A percentile compares a stretch with the other conserved stretches of the same genome.
Conservation (phyloP, 2,888 invertebrate genomes). For the Laspeyria flexula region DNA sequence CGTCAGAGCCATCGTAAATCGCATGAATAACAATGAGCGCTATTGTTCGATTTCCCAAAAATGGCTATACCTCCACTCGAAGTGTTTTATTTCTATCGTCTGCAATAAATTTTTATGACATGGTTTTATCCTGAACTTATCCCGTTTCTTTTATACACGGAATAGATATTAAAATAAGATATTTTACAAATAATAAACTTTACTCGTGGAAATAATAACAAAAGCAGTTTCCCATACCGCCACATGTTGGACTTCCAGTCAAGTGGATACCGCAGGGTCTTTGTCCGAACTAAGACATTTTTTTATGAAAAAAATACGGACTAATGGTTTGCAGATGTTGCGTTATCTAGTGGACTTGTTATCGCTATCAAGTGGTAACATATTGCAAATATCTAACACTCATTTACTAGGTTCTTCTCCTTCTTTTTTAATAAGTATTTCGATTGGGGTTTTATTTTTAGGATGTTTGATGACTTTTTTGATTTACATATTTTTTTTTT, state of each 20-base stretch:
- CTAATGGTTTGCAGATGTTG: conserved; percentile 51
- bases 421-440: too few species aligned
- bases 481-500: too few species aligned
- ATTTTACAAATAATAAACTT: neutral
- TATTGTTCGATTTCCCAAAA: conserved; percentile 52
- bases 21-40: conserved; percentile 50
- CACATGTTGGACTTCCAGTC: conserved; percentile 65
- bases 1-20: conserved; percentile 36
- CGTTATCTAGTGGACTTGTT: conserved; percentile 12
- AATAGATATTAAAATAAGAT: neutral
- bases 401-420: neutral
- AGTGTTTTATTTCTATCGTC: conserved; percentile 18
- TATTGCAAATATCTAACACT: conserved; percentile 29
- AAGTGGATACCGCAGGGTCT: conserved; percentile 58
- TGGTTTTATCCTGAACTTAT: neutral
- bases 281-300: conserved; percentile 37
- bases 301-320: conserved; percentile 38
- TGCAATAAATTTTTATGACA: conserved; percentile 7
- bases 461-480: too few species aligned
- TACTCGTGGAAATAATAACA: conserved; percentile 62
- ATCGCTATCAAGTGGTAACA: conserved; percentile 46
- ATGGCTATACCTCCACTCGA: conserved; percentile 11
- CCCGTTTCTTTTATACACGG: neutral
- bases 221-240: conserved; percentile 57
- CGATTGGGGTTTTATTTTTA: too few species aligned